Evolutionary conservation across 2,888 invertebrate genomes (phyloP).

Genomic region (Eulithis testata): DNA sequence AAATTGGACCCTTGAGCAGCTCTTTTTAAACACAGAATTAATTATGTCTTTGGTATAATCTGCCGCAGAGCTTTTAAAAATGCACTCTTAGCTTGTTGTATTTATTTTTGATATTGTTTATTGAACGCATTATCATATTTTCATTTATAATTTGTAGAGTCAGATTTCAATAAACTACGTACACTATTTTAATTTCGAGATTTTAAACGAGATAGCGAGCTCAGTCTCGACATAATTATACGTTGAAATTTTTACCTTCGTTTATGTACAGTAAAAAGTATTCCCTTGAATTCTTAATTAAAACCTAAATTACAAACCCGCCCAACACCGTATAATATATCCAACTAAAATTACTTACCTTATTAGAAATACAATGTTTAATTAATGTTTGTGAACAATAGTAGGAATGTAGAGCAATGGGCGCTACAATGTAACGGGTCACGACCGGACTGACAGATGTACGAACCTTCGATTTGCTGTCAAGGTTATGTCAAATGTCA

Average conservation of each 20-base stretch:
- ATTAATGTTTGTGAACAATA: conserved; percentile 53
- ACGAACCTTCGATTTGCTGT: conserved; percentile 53
- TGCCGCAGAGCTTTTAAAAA: no score
- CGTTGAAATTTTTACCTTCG: conserved; percentile 5
- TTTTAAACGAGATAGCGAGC: neutral
- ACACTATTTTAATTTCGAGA: neutral
- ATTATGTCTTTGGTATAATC: no score
- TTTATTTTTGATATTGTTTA: no score
- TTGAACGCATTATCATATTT: neutral
- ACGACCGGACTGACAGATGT: conserved; percentile 54
- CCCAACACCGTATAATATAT: conserved; percentile 37
- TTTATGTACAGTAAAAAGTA: conserved; percentile 13
- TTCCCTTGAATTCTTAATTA: conserved; percentile 54
- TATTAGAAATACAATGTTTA: conserved; percentile 45
- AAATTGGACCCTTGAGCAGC: no score
- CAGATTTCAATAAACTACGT: neutral
- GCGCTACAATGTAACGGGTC: conserved; percentile 52
- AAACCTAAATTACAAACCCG: conserved; percentile 44
- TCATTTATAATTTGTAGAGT: neutral
- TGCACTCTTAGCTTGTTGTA: no score
- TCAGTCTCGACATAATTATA: conserved; percentile 4
- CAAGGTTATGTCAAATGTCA: conserved; percentile 67
- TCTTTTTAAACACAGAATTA: no score
- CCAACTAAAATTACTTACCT: conserved; percentile 28
- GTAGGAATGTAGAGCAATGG: conserved; percentile 61